These are phyloP conservation scores for Resseliella maxima DNA, from an alignment of 2,888 invertebrate species.

Conservation along the genomic window DNA sequence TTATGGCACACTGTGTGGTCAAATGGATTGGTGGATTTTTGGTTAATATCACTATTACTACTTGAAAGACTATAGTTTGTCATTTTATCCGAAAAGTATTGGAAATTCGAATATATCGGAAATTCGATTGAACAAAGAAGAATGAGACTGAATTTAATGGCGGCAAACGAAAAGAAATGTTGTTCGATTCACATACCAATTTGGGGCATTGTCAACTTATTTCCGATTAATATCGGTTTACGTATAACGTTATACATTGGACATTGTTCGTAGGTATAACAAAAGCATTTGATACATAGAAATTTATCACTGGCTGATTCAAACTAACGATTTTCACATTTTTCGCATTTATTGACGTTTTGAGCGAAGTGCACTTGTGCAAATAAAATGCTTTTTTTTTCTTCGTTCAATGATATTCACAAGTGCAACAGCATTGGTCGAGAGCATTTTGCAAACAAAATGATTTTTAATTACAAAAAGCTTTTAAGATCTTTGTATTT, in stretches of 20 bases:
- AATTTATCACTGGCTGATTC: not conserved
- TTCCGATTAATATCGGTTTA: conserved; percentile 39
- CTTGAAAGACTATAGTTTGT: conserved; percentile 38
- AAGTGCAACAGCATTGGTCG: not conserved
- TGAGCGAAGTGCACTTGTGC: conserved; percentile 25
- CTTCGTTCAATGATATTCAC: not conserved
- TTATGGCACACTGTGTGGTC: conserved; percentile 20
- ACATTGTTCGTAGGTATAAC: not conserved
- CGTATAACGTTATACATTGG: not conserved
- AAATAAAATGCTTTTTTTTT: not conserved
- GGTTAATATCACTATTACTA: conserved; percentile 54
- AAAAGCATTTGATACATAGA: not conserved
- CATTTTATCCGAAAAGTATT: conserved; percentile 36
- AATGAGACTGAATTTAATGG: not conserved
- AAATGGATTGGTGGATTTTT: conserved; percentile 29
- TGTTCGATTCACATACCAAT: conserved; percentile 10
- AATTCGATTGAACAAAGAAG: too few species aligned
- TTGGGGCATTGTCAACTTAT: conserved; percentile 5
- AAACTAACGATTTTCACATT: not conserved
- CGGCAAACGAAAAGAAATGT: not conserved
- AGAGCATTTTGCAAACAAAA: not conserved
- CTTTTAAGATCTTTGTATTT: conserved; percentile 35
- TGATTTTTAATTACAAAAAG: conserved; percentile 48
- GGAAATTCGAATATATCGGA: not conserved
- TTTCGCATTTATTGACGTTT: conserved; percentile 35